Conservation (phyloP, 2,888 invertebrate species). For the Apeira syringaria region DNA sequence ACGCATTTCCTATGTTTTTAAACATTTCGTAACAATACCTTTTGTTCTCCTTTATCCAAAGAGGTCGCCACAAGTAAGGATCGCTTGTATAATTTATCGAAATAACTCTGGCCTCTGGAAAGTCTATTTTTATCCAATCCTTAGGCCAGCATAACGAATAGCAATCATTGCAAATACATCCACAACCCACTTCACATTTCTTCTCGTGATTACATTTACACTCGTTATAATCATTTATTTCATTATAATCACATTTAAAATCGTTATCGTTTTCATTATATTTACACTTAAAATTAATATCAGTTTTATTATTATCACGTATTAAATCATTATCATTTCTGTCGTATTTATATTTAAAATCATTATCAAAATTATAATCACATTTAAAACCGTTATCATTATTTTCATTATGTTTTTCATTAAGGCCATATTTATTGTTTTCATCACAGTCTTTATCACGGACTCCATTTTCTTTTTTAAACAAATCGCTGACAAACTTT, state of each 20-base stretch:
- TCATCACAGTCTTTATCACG: conserved; percentile 27
- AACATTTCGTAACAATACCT: conserved; percentile 59
- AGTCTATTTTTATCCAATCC: conserved; percentile 93
- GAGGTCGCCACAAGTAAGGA: conserved; percentile 89
- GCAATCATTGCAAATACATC: conserved; percentile 69
- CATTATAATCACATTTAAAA: conserved; percentile 27
- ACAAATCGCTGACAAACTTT: conserved; percentile 66
- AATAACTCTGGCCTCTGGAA: conserved; percentile 89
- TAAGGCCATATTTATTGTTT: background rate
- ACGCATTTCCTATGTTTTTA: conserved; percentile 1
- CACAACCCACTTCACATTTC: conserved; percentile 61
- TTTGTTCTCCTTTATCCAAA: conserved; percentile 87
- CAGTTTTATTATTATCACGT: too few relatives aligned
- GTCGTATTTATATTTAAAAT: conserved; percentile 9
- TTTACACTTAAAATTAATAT: conserved; percentile 13
- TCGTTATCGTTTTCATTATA: conserved; percentile 6
- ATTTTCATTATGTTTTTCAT: background rate
- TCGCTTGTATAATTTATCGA: conserved; percentile 93
- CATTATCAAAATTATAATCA: background rate
- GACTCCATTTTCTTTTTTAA: conserved; percentile 37
- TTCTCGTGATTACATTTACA: conserved; percentile 43
- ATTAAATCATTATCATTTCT: too few relatives aligned
- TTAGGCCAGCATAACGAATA: conserved; percentile 91
- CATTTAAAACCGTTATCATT: conserved; percentile 7
- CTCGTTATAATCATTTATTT: conserved; percentile 29